These are phyloP conservation scores for Rhimphoctona megacephalus DNA, from an alignment of 2,888 invertebrate species.

Conservation along the genomic window DNA sequence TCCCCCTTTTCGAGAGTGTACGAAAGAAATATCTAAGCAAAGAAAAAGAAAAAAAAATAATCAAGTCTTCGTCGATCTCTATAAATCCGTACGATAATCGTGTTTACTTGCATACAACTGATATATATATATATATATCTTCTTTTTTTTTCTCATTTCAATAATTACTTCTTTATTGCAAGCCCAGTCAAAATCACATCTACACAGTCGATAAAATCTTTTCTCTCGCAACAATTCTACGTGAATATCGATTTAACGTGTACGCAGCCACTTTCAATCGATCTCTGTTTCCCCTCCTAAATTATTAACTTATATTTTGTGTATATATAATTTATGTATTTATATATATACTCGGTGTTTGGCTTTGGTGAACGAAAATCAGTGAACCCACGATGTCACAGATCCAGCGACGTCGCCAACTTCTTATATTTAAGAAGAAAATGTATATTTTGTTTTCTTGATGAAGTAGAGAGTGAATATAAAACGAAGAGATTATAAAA, in stretches of 20 bases:
- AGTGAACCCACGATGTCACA: slow-evolving; percentile 62
- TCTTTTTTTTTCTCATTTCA: slow-evolving; percentile 15
- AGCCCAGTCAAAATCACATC: slow-evolving; percentile 69
- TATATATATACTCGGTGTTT: slow-evolving; percentile 50
- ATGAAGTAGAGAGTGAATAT: slow-evolving; percentile 13
- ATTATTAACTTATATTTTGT: slow-evolving; percentile 37
- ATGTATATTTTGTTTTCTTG: slow-evolving; percentile 44
- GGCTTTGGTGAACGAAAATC: slow-evolving; percentile 68
- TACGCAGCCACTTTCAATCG: slow-evolving; percentile 10
- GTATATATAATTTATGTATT: slow-evolving; percentile 36
- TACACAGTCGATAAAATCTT: slow-evolving; percentile 71
- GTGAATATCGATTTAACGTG: slow-evolving; percentile 74
- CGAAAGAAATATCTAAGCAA: slow-evolving; percentile 39
- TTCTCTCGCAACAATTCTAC: slow-evolving; percentile 79
- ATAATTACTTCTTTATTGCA: slow-evolving; percentile 71
- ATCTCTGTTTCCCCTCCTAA: slow-evolving; percentile 37
- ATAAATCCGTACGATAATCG: slow-evolving; percentile 34
- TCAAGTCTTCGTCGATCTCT: slow-evolving; percentile 50
- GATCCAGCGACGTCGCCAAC: slow-evolving; percentile 36
- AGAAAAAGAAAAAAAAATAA: slow-evolving; percentile 22
- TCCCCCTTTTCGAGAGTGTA: not conserved
- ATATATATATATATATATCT: slow-evolving; percentile 11
- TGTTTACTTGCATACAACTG: slow-evolving; percentile 39
- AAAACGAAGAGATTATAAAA: slow-evolving; percentile 18
- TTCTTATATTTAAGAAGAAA: slow-evolving; percentile 51